Evolutionary conservation across 2,113 vertebrate species (phyloP).

Genomic region (Passer montanus): DNA sequence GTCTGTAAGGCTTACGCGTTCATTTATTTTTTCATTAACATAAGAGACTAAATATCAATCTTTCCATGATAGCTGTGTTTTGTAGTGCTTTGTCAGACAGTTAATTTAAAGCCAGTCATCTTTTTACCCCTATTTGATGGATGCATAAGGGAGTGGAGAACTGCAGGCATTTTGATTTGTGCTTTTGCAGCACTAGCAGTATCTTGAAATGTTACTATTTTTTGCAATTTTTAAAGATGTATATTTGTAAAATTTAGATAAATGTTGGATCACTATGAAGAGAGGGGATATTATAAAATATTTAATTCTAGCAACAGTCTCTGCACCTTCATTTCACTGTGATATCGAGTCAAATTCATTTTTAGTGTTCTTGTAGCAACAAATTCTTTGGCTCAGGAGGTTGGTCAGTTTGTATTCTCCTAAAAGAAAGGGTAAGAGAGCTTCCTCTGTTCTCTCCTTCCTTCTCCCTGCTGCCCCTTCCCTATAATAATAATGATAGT

Average conservation of each 20-base stretch:
- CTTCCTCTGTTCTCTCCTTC: background rate
- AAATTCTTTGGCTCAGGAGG: background rate
- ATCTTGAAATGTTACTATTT: background rate
- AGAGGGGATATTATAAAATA: background rate
- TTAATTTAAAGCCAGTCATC: background rate
- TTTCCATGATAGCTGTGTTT: background rate
- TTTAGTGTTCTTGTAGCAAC: background rate
- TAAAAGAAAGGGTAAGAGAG: background rate
- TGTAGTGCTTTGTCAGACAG: background rate
- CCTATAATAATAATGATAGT: background rate
- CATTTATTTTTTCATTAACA: background rate
- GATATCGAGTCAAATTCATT: background rate
- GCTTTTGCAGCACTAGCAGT: background rate
- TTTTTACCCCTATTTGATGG: background rate
- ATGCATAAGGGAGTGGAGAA: background rate
- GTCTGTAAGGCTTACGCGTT: background rate
- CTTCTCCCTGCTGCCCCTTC: background rate
- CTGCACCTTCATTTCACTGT: background rate
- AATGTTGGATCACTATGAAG: background rate
- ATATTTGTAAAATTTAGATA: background rate
- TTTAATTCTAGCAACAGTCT: background rate
- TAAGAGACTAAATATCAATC: background rate
- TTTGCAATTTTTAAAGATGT: background rate
- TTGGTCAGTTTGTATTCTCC: background rate
- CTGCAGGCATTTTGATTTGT: background rate